Evolutionary conservation across 2,888 invertebrate species (phyloP).

Genomic region (Drosophila nr. perissopoda): DNA sequence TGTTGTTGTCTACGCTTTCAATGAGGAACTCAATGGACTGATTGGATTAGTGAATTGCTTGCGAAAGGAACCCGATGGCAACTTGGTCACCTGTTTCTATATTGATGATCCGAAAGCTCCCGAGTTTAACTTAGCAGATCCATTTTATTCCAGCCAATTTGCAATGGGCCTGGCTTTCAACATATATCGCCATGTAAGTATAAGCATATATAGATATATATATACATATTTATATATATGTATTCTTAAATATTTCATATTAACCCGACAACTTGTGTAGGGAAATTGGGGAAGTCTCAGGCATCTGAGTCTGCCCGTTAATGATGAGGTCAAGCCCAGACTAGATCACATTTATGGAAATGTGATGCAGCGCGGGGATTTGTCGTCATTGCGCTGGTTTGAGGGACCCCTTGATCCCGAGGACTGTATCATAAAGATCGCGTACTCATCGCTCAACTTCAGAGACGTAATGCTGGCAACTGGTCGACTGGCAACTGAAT

Average conservation of each 20-base stretch:
- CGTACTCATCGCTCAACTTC: constrained; percentile 94
- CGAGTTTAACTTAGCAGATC: constrained; percentile 87
- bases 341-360: constrained; percentile 91
- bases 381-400: constrained; percentile 94
- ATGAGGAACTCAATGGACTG: constrained; percentile 90
- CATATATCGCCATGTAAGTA: constrained; percentile 87
- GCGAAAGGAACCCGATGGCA: constrained; percentile 91
- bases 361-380: constrained; percentile 92
- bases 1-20: constrained; percentile 88
- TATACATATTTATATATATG: no score
- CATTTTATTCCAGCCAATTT: constrained; percentile 89
- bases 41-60: constrained; percentile 96
- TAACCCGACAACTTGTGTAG: constrained; percentile 49
- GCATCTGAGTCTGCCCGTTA: constrained; percentile 88
- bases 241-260: not conserved
- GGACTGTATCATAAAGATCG: constrained; percentile 86
- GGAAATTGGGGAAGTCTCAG: constrained; percentile 91
- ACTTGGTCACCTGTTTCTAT: constrained; percentile 87
- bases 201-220: not conserved
- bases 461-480: constrained; percentile 97
- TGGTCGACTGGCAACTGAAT: constrained; percentile 94
- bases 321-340: constrained; percentile 84
- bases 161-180: constrained; percentile 92
- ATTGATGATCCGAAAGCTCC: constrained; percentile 88
- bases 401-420: constrained; percentile 87